These are phyloP conservation scores for Dolichomitus sp. DNA, from an alignment of 2,888 invertebrate genomes.

Conservation along the genomic window DNA sequence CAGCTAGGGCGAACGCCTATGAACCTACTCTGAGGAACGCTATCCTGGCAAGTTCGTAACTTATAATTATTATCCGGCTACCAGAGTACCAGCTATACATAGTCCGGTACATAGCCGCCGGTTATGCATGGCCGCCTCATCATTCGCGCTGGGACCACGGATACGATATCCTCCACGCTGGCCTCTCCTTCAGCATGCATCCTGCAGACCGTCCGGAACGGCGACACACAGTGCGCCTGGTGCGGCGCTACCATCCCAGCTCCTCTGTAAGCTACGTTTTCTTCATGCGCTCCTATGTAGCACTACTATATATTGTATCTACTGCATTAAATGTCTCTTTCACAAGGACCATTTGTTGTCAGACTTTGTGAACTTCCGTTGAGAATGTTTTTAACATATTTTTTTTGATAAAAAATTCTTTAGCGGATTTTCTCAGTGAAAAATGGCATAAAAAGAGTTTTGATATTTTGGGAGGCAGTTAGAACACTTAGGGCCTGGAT, in stretches of 20 bases:
- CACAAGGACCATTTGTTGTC: not conserved
- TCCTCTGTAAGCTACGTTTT: not conserved
- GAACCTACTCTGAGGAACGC: constrained; percentile 74
- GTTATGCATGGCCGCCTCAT: constrained; percentile 63
- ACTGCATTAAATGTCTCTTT: not conserved
- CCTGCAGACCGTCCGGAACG: constrained; percentile 24
- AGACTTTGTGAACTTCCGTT: not conserved
- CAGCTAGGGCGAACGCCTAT: constrained; percentile 35
- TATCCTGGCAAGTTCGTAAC: constrained; percentile 81
- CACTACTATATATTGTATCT: not conserved
- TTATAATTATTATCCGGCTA: constrained; percentile 82
- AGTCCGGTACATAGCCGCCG: constrained; percentile 35
- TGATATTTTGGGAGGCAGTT: too few relatives aligned
- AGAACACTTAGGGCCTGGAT: too few relatives aligned
- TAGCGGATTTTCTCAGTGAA: too few relatives aligned
- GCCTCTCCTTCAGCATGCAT: constrained; percentile 9
- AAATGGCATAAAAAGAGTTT: too few relatives aligned
- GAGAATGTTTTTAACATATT: not conserved
- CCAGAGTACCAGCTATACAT: constrained; percentile 22
- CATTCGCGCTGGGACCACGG: constrained; percentile 52
- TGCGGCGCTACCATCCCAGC: not conserved
- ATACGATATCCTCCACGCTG: constrained; percentile 40
- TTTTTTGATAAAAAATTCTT: too few relatives aligned
- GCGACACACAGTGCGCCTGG: constrained; percentile 26
- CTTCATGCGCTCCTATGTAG: not conserved